These are phyloP conservation scores for Solea senegalensis DNA, from an alignment of 2,113 vertebrate species.

Conservation along the genomic window DNA sequence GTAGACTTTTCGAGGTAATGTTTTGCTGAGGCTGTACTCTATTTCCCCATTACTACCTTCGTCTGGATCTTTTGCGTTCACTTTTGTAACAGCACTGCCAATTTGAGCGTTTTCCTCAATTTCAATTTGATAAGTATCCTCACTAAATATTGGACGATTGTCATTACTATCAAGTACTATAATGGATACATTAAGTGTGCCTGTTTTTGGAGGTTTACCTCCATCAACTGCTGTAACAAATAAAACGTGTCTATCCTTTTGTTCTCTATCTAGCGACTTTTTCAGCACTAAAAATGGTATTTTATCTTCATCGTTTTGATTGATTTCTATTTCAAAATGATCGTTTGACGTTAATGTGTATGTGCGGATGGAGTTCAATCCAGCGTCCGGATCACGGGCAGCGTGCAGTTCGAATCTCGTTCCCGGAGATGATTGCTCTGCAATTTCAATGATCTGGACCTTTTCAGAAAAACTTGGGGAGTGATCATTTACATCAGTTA, in stretches of 20 bases:
- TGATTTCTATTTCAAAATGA: slow-evolving; percentile 65
- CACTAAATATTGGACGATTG: slow-evolving; percentile 73
- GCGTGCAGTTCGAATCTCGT: slow-evolving; percentile 77
- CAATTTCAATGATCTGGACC: slow-evolving; percentile 71
- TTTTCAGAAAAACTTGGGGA: slow-evolving; percentile 70
- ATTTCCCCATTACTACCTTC: slow-evolving; percentile 58
- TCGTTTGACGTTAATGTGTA: slow-evolving; percentile 77
- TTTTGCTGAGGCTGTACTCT: slow-evolving; percentile 57
- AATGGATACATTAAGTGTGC: slow-evolving; percentile 63
- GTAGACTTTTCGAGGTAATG: slow-evolving; percentile 30
- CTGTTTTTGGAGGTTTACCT: slow-evolving; percentile 68
- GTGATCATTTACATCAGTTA: slow-evolving; percentile 81
- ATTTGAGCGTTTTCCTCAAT: slow-evolving; percentile 58
- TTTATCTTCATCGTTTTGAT: slow-evolving; percentile 64
- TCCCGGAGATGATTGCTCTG: slow-evolving; percentile 69
- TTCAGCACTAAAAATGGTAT: slow-evolving; percentile 72
- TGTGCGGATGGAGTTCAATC: slow-evolving; percentile 73
- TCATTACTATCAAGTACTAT: slow-evolving; percentile 77
- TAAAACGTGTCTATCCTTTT: slow-evolving; percentile 34
- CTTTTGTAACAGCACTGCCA: slow-evolving; percentile 36
- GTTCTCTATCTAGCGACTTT: slow-evolving; percentile 73
- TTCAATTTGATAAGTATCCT: slow-evolving; percentile 56
- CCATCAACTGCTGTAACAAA: slow-evolving; percentile 75
- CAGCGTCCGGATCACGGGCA: slow-evolving; percentile 81
- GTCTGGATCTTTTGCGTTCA: slow-evolving; percentile 62